Base-by-base conservation (phyloP, 2,797 vertebrate genomes). In the Kryptolebias ocellatus region DNA sequence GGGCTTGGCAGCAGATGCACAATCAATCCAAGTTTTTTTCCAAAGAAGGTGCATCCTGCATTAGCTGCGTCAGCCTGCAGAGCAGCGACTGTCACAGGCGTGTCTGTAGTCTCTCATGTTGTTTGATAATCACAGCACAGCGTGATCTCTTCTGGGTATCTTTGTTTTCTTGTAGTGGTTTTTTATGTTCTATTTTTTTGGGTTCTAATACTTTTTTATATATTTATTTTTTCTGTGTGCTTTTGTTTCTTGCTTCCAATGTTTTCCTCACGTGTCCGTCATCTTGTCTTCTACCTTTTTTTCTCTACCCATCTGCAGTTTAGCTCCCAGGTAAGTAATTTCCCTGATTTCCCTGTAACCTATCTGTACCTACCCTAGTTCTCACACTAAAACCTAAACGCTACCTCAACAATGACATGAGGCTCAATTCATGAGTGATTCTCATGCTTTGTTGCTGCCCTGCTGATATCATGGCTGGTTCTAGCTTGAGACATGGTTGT, bases 311-410 rank as follows among this genome's bases (percentile, higher is more conserved):
- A 67, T 93, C 94, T 94, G 85, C 95, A 98, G 96, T 94, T 95
- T 98, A 92, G 94, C 95, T 92, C 94, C 96, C 86, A 96, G 96
- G 96, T 98, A 94, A 96, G 96, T 94, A 46, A 46, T 42, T 20
- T 18, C 74, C 81, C 67, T 47, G 47, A 29, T 62, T 58, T 60
- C 28, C 51, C 57, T 0, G 0, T 18, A 59, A 17, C 39, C 52
- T 58, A 50, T 55, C 55, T 60, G 17, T 61, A 45, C 65, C 65
- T 60, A 67, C 67, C 28, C 64, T 67, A 70, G 72, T 67, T 64
- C 58, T 76, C 60, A 54, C 67, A 55, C 63, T 44, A 58, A 51
- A 72, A 72, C 63, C 60, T 66, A 53, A 64, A 47, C 76, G 47
- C 60, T 58, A 69, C 62, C 44, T 56, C 58, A 83, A 44, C 76